Conservation (phyloP, 2,113 vertebrate genomes). For the Osmerus mordax region DNA sequence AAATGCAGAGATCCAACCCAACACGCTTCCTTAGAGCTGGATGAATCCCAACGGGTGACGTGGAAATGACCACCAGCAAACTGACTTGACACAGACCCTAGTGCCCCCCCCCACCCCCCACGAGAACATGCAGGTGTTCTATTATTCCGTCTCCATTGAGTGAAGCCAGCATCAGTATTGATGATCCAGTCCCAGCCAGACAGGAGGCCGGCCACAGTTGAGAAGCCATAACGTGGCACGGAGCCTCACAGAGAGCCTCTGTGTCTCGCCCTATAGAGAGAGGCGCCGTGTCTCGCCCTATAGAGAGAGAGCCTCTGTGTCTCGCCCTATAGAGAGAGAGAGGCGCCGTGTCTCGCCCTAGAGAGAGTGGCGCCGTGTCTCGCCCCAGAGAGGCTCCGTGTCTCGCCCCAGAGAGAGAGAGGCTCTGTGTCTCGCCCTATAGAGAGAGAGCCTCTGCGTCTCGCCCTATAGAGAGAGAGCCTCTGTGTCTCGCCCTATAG, state of each 20-base stretch:
- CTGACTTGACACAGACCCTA: no score
- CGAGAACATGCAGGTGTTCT: no score
- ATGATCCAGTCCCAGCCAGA: slow-evolving; percentile 35
- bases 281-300: background rate
- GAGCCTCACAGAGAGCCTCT: background rate
- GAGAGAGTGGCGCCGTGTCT: background rate
- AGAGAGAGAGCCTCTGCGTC: background rate
- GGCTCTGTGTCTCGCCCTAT: no score
- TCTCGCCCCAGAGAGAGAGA: background rate
- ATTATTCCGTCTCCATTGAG: slow-evolving; percentile 30
- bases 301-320: background rate
- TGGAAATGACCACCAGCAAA: no score
- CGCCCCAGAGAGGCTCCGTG: background rate
- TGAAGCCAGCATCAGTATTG: slow-evolving; percentile 69
- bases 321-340: background rate
- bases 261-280: slow-evolving; percentile 11
- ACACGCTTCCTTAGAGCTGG: no score
- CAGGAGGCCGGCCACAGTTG: slow-evolving; percentile 39
- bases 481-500: no score
- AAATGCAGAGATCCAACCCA: no score
- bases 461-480: background rate
- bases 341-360: background rate
- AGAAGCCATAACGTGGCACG: slow-evolving; percentile 60
- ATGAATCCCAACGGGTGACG: no score
- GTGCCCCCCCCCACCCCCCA: no score